A percentile compares a stretch with the other conserved stretches of the same genome.
phyloP scores from a whole-genome alignment of 2,797 vertebrate species.

The Aulostomus chinensis region DNA sequence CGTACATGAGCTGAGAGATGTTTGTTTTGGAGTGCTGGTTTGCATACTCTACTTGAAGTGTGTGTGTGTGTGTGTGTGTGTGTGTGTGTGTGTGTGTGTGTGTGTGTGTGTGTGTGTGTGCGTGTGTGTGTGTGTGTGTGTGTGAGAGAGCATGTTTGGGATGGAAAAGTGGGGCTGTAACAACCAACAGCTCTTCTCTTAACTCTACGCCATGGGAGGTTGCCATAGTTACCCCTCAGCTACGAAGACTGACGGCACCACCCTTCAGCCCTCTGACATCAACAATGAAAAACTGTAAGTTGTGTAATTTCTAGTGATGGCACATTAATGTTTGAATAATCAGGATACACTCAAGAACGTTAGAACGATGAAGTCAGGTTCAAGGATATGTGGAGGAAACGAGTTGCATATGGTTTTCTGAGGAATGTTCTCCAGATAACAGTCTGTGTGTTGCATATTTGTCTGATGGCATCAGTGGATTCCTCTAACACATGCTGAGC shows the following conservation, averaged over 20 bases:
- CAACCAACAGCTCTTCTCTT: constrained; percentile 60
- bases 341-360: too few species aligned
- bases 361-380: too few species aligned
- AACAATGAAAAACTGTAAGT: constrained; percentile 72
- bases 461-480: constrained; percentile 73
- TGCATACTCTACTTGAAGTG: constrained; percentile 30
- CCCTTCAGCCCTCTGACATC: constrained; percentile 60
- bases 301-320: not conserved
- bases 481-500: constrained; percentile 53
- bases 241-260: constrained; percentile 56
- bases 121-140: constrained; percentile 38
- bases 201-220: constrained; percentile 77
- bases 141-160: constrained; percentile 54
- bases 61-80: constrained; percentile 36
- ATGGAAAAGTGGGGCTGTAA: constrained; percentile 72
- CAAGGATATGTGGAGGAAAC: constrained; percentile 4
- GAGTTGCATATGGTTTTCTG: constrained; percentile 53
- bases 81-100: constrained; percentile 41
- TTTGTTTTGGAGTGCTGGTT: constrained; percentile 24
- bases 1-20: constrained; percentile 34
- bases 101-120: constrained; percentile 34
- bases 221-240: constrained; percentile 80
- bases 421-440: constrained; percentile 68
- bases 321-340: too few species aligned
- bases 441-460: constrained; percentile 61